Conservation (phyloP, 2,113 vertebrate species). For the Tragelaphus strepsiceros region DNA sequence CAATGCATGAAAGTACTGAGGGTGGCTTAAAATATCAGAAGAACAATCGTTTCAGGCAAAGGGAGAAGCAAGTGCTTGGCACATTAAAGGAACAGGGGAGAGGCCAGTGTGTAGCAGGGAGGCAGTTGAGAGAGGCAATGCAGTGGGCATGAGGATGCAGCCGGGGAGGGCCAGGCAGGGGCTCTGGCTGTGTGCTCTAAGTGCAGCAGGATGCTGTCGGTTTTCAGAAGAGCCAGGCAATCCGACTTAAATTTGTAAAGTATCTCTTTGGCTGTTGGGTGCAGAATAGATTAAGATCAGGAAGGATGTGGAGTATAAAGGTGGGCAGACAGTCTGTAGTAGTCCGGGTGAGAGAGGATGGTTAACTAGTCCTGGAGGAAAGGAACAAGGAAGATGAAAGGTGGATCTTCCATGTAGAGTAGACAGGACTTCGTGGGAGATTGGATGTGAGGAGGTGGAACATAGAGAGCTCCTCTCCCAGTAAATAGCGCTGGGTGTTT, state of each 20-base stretch:
- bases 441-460: neutral
- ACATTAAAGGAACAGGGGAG: neutral
- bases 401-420: neutral
- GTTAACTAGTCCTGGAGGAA: neutral
- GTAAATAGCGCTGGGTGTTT: neutral
- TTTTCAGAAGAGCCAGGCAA: neutral
- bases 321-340: neutral
- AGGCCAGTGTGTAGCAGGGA: neutral
- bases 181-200: neutral
- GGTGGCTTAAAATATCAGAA: neutral
- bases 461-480: neutral
- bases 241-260: neutral
- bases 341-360: neutral
- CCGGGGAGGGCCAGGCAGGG: neutral
- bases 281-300: neutral
- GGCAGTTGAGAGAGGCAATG: neutral
- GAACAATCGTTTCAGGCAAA: neutral
- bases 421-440: neutral
- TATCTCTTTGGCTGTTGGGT: neutral
- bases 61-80: neutral
- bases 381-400: neutral
- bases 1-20: neutral
- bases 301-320: neutral
- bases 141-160: rapidly evolving
- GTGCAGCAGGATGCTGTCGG: neutral